phyloP scores from a whole-genome alignment of 1,140 invertebrate genomes.

The Wiebesia pumilae region DNA sequence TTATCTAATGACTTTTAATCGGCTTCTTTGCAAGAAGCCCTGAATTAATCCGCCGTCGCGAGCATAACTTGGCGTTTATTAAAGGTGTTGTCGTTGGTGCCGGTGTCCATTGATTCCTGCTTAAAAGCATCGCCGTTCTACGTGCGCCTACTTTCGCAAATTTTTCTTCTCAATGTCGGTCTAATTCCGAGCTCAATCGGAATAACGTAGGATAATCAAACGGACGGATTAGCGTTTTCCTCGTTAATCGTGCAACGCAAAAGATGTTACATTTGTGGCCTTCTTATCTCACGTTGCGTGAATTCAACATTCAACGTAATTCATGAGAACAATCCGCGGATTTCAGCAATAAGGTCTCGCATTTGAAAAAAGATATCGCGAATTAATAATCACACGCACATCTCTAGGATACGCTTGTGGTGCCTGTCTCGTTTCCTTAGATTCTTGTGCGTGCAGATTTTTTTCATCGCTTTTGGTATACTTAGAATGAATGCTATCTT shows the following conservation, averaged over 20 bases:
- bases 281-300: no score
- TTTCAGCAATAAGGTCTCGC: no score
- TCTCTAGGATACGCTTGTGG: neutral
- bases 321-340: no score
- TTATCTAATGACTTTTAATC: constrained; percentile 32
- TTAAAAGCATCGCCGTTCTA: neutral
- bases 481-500: neutral
- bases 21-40: neutral
- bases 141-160: neutral
- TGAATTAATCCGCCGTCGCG: constrained; percentile 7
- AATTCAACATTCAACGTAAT: no score
- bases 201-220: neutral
- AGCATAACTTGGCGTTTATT: neutral
- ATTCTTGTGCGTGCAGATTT: neutral
- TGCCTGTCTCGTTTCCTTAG: neutral
- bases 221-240: no score
- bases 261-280: neutral
- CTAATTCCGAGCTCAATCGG: neutral
- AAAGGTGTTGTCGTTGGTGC: neutral
- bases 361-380: neutral
- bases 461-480: neutral
- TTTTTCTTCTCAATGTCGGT: neutral
- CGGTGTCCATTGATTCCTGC: constrained; percentile 24
- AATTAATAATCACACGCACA: neutral
- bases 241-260: neutral